Evolutionary conservation across 2,113 vertebrate genomes (phyloP), one percentile per base, ranked within the genome.

Genomic region (Oreotrochilus melanogaster): DNA sequence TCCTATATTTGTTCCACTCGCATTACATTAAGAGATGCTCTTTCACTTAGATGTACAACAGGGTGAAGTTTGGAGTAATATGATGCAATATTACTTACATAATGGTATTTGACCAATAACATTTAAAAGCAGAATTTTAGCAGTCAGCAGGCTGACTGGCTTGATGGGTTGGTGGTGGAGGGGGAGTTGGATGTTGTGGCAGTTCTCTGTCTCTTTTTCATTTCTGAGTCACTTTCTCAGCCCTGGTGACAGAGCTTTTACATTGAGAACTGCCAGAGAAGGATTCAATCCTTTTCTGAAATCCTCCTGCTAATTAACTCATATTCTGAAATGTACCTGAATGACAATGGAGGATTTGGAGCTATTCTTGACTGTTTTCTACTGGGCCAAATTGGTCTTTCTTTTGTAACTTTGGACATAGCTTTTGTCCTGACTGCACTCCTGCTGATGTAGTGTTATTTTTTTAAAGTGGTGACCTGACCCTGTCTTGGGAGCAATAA

Each of bases 51-150:
- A 61, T 78, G 48, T 79, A 71, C 61, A 90, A 67, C 56, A 74
- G 74, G 66, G 76, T 74, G 70, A 25, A 89, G 56, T 67, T 67
- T 94, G 65, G 73, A 66, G 61, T 89, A 86, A 61, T 84, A 51
- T 74, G 89, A 92, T 71, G 94, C 0, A 3, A 69, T 96, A 82
- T 89, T 92, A 88, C 95, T 97, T 95, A 94, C 78, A 78, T 69
- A 81, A 96, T 76, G 28, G 56, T 76, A 91, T 81, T 87, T 94
- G 80, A 93, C 90, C 92, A 93, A 62, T 89, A 97, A 69, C 91
- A 73, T 76, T 89, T 82, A 86, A 94, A 95, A 67, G 42, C 89
- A 86, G 91, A 61, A 48, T 72, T 88, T 86, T n/a, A n/a, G n/a
- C n/a, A n/a, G n/a, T n/a, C n/a, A n/a, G 28, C 89, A 87, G 64